phyloP scores from a whole-genome alignment of 64 coral and sea anemone species.

The Cladopsammia gracilis region DNA sequence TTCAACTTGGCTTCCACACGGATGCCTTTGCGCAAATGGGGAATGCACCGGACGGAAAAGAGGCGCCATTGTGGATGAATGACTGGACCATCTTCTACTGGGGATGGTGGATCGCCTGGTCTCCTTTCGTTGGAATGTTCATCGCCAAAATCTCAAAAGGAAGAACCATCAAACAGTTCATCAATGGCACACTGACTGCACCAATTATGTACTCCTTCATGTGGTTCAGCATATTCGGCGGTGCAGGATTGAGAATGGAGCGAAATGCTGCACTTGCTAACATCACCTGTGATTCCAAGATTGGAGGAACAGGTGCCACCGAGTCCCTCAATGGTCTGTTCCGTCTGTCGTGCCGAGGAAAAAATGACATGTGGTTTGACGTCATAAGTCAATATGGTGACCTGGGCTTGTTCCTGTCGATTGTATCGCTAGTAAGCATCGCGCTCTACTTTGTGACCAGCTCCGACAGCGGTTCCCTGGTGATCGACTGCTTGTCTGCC shows the following conservation, averaged over 20 bases:
- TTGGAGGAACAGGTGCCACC: slow-evolving; percentile 9
- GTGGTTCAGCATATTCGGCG: slow-evolving; percentile 51
- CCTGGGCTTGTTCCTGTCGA: too few relatives aligned
- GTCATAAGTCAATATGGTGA: too few relatives aligned
- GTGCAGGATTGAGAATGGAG: background rate
- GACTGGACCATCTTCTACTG: background rate
- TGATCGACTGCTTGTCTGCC: too few relatives aligned
- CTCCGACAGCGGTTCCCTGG: too few relatives aligned
- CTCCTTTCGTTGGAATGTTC: slow-evolving; percentile 41
- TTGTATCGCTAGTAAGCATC: too few relatives aligned
- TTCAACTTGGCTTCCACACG: too few relatives aligned
- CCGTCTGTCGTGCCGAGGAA: slow-evolving; percentile 30
- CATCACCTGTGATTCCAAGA: background rate
- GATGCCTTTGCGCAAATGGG: background rate
- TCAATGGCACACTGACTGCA: slow-evolving; percentile 15
- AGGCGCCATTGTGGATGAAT: slow-evolving; percentile 45
- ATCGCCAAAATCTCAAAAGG: slow-evolving; percentile 30
- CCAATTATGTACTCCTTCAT: slow-evolving; percentile 31
- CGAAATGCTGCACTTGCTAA: background rate
- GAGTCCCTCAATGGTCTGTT: slow-evolving; percentile 1
- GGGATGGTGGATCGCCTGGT: slow-evolving; percentile 65
- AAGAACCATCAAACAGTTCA: slow-evolving; percentile 28
- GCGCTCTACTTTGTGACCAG: too few relatives aligned
- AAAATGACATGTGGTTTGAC: too few relatives aligned
- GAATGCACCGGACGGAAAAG: slow-evolving; percentile 24